phyloP scores from a whole-genome alignment of 2,797 vertebrate species.

The Diceros bicornis region DNA sequence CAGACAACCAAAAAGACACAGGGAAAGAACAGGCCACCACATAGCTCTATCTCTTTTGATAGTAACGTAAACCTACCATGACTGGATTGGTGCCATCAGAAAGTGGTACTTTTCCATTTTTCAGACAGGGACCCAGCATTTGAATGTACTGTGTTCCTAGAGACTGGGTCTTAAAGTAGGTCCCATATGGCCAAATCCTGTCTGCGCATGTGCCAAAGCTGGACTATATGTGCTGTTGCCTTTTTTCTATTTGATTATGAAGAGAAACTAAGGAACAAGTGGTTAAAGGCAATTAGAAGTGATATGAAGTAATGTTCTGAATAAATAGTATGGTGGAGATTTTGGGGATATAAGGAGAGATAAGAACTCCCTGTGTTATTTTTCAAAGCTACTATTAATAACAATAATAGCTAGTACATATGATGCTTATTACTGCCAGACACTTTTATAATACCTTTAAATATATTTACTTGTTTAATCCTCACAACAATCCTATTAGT shows the following conservation, averaged over 20 bases:
- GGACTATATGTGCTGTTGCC: background rate
- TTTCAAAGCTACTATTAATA: background rate
- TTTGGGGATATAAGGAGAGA: background rate
- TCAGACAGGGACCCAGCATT: constrained; percentile 11
- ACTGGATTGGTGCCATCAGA: constrained; percentile 18
- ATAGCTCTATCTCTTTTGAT: background rate
- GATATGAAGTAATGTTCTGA: background rate
- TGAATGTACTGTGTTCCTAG: constrained; percentile 44
- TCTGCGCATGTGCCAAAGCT: background rate
- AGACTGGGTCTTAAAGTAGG: constrained; percentile 59
- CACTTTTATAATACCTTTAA: constrained; percentile 29
- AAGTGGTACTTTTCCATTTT: constrained; percentile 53
- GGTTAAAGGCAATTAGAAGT: constrained; percentile 40
- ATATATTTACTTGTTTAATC: constrained; percentile 18
- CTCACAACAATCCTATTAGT: background rate
- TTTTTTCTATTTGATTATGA: constrained; percentile 21
- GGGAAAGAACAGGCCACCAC: background rate
- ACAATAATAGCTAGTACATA: background rate
- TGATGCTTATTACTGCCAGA: background rate
- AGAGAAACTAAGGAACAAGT: constrained; percentile 45
- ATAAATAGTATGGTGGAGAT: constrained; percentile 25
- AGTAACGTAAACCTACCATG: constrained; percentile 16
- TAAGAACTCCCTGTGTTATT: background rate
- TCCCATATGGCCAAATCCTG: constrained; percentile 14
- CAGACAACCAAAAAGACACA: background rate